phyloP scores from a whole-genome alignment of 2,113 vertebrate species.

The Chloropsis hardwickii region DNA sequence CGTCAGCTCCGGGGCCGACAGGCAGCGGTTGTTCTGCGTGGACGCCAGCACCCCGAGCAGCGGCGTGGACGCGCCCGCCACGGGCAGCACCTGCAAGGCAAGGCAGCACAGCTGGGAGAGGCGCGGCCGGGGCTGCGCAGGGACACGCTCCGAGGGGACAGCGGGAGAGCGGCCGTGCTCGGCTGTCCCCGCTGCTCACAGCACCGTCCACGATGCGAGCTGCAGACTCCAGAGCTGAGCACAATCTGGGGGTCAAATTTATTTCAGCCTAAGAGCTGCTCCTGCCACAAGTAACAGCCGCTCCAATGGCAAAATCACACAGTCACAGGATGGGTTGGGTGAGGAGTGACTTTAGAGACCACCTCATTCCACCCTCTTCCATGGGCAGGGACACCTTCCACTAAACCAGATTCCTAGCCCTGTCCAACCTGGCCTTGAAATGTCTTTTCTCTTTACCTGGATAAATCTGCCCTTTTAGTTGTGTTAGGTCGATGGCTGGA shows the following conservation, averaged over 20 bases:
- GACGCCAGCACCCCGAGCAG: slow-evolving; percentile 85
- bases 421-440: not conserved
- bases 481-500: not conserved
- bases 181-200: not conserved
- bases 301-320: not conserved
- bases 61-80: slow-evolving; percentile 59
- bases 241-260: rapidly evolving
- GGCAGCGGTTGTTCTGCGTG: slow-evolving; percentile 88
- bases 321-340: too few relatives aligned
- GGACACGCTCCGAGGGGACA: too few relatives aligned
- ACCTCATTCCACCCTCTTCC: not conserved
- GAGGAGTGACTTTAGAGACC: not conserved
- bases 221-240: rapidly evolving
- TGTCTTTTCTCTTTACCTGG: not conserved
- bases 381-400: not conserved
- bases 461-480: not conserved
- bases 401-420: not conserved
- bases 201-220: not conserved
- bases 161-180: rapidly evolving
- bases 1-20: slow-evolving; percentile 82
- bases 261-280: not conserved
- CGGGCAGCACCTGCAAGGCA: slow-evolving; percentile 57
- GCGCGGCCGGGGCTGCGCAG: too few relatives aligned
- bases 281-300: not conserved
- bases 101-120: not conserved